phyloP scores from a whole-genome alignment of 2,888 invertebrate genomes.

The Acleris sparsana region DNA sequence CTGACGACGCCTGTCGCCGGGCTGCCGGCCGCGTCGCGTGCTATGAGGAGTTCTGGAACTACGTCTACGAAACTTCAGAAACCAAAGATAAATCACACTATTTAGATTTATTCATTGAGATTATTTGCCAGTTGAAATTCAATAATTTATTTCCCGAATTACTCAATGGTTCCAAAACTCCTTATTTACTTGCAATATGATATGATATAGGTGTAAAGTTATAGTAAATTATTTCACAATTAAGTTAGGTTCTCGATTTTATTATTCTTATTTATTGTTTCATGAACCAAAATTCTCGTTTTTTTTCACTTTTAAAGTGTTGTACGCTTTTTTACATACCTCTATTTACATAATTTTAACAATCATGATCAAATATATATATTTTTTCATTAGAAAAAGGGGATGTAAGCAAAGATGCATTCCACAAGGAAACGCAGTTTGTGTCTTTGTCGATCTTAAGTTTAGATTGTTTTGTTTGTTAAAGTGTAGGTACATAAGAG shows the following conservation, averaged over 20 bases:
- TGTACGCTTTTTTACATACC: slow-evolving; percentile 80
- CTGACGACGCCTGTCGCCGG: slow-evolving; percentile 40
- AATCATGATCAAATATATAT: slow-evolving; percentile 80
- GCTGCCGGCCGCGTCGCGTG: slow-evolving; percentile 45
- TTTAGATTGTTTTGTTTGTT: slow-evolving; percentile 66
- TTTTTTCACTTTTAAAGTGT: slow-evolving; percentile 80
- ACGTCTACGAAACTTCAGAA: slow-evolving; percentile 62
- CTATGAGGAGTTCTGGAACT: slow-evolving; percentile 79
- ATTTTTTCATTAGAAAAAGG: slow-evolving; percentile 67
- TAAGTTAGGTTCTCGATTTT: slow-evolving; percentile 78
- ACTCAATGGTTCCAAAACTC: slow-evolving; percentile 80
- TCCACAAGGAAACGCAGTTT: slow-evolving; percentile 67
- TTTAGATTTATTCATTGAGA: slow-evolving; percentile 72
- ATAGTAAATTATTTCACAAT: slow-evolving; percentile 82
- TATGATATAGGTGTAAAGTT: slow-evolving; percentile 79
- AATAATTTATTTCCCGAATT: slow-evolving; percentile 63
- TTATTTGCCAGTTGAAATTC: slow-evolving; percentile 69
- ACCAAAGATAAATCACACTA: slow-evolving; percentile 81
- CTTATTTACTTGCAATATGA: slow-evolving; percentile 79
- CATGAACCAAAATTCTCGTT: slow-evolving; percentile 74
- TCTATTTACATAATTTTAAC: slow-evolving; percentile 75
- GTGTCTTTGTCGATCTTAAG: slow-evolving; percentile 74
- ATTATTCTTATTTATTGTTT: slow-evolving; percentile 78
- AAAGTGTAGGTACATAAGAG: slow-evolving; percentile 70
- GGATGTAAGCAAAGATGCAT: slow-evolving; percentile 74